Evolutionary conservation across 1,140 invertebrate genomes (phyloP), one percentile per base, ranked within the genome.

Genomic region (Macrostomum lignano): DNA sequence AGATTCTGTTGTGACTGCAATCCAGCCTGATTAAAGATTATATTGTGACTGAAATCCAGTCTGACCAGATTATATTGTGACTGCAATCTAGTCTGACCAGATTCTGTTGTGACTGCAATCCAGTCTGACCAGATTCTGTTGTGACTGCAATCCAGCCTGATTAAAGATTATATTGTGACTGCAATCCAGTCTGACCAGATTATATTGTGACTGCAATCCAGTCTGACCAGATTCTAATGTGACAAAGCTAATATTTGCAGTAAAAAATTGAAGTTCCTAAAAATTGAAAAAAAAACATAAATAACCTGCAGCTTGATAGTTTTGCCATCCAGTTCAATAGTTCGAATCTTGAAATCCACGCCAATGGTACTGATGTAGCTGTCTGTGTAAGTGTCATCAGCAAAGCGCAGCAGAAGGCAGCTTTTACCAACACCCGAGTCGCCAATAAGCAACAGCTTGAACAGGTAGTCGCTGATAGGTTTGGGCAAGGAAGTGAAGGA

Each of bases 381-480:
- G 28, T 36, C 25, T 15, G 24, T 25, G 17, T 15, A 36, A 28
- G 17, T 22, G 17, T 33, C 32, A 20, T 33, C 32, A 17, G 32
- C 17, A 33, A 93, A 94, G 60, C 86, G 69, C 56, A 93, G 91
- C 37, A 94, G 64, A 51, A 94, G 79, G 64, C 84, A 93, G 31
- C 84, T 93, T 65, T 94, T 94, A 44, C 84, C 84, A 38, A 94
- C 86, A 40, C 84, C 84, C 38, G 78, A 86, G 65, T 94, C 84
- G 36, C 84, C 86, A 61, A 94, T 93, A 44, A 94, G 62, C 42
- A 94, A 61, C 51, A 94, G 67, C 67, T 94, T 94, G 62, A 94
- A 94, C 48, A 94, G 67, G 54, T 84, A 71, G 68, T 94, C 84
- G 65, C 32, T 33, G 23, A 17, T n/a, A n/a, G n/a, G n/a, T n/a